Evolutionary conservation across 2,888 invertebrate species (phyloP), one percentile per base, ranked within the genome.

Genomic region (Cryptus viduatorius): DNA sequence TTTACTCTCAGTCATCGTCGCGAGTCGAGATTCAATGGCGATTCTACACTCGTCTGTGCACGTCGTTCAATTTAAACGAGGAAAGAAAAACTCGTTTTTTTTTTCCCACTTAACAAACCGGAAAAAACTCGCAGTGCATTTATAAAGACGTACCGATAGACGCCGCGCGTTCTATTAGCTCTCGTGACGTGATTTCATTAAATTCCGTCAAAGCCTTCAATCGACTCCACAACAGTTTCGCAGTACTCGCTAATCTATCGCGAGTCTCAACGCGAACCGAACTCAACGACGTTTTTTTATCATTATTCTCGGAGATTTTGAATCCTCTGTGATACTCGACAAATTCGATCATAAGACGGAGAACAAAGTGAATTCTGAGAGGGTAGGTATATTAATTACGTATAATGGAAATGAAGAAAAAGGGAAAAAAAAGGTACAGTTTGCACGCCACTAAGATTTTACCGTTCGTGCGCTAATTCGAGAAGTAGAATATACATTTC

Each of bases 401-500:
- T 4, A 37, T 12, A 8, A 81, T 48, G 5, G 42, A 37, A 14
- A 29, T 44, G 16, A 59, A 24, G 14, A 24, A 24, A 24, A 24
- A 24, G 3, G 3, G 3, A 24, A 24, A 24, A 24, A 24, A 24
- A 24, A 24, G 2, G 24, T 3, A 24, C 14, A 19, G 29, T 59
- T 29, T 7, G 42, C 73, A 53, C 29, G 44, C 19, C 44, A 44
- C 46, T 8, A 48, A 19, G 10, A 65, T 68, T 37, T 73, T 86
- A 92, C 92, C 92, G 90, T 89, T 92, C 92, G 85, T 92, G 92
- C 84, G 90, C 89, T 82, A 91, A 85, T 85, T 91, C 91, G 79
- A 91, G 80, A 29, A 90, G 90, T 76, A 90, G 87, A 86, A 91
- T 89, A 80, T 91, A 91, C 86, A 90, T 87, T 87, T 91, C 90